phyloP scores from a whole-genome alignment of 2,888 invertebrate genomes.

The Coelogynopora nodosa region DNA sequence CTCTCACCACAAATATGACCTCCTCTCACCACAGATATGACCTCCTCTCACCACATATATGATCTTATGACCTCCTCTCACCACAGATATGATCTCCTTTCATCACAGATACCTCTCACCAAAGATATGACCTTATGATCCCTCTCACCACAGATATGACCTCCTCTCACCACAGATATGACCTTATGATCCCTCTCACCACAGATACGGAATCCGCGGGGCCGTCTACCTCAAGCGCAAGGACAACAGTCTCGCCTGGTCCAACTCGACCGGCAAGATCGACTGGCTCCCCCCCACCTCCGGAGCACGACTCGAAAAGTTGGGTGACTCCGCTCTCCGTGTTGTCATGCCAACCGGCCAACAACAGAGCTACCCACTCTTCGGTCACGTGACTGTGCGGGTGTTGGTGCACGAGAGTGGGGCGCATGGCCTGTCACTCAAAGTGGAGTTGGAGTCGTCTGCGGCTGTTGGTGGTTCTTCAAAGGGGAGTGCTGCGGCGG shows the following conservation, averaged over 20 bases:
- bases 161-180: constrained; percentile 52
- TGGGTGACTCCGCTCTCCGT: constrained; percentile 33
- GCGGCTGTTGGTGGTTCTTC: no score
- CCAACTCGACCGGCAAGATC: constrained; percentile 47
- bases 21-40: constrained; percentile 50
- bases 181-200: constrained; percentile 49
- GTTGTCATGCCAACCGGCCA: constrained; percentile 50
- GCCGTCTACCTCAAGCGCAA: constrained; percentile 56
- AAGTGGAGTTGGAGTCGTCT: constrained; percentile 49
- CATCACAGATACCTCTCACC: constrained; percentile 52
- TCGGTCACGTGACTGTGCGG: constrained; percentile 56
- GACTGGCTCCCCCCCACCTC: constrained; percentile 50
- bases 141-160: constrained; percentile 50
- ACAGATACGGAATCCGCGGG: constrained; percentile 60
- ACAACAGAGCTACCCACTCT: constrained; percentile 54
- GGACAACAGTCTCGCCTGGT: constrained; percentile 53
- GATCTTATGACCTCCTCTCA: constrained; percentile 48
- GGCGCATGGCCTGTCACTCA: constrained; percentile 53
- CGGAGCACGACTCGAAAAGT: not conserved
- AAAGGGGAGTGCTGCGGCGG: constrained; percentile 50
- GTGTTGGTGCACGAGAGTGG: constrained; percentile 52
- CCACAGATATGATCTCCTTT: constrained; percentile 50
- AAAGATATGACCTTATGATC: constrained; percentile 50
- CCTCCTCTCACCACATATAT: constrained; percentile 52
- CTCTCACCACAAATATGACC: constrained; percentile 52